These are phyloP conservation scores for Drosophila neutralis DNA, from an alignment of 2,888 invertebrate genomes.

Conservation along the genomic window DNA sequence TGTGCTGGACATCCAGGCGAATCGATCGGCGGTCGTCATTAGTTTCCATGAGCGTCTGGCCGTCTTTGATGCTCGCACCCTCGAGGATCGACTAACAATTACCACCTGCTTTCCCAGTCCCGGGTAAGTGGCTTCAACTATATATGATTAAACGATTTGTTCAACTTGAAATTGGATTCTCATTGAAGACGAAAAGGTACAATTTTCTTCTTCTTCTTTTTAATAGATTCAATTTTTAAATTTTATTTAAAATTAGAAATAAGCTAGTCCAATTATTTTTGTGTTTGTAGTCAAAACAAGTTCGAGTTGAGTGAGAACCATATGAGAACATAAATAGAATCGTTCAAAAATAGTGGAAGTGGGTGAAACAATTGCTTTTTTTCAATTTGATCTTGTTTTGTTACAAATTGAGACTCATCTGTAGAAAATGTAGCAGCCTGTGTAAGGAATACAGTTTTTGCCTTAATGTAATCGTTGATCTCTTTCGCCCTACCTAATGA, in stretches of 20 bases:
- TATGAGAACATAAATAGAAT: too few species aligned
- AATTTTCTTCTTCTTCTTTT: too few species aligned
- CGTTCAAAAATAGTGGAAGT: too few species aligned
- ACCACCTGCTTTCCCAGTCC: conserved; percentile 96
- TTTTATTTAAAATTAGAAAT: neutral
- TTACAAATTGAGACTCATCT: too few species aligned
- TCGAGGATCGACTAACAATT: conserved; percentile 94
- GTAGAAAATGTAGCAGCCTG: neutral
- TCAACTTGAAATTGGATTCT: neutral
- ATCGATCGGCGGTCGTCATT: conserved; percentile 93
- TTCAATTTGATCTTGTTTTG: too few species aligned
- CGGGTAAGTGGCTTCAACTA: conserved; percentile 85
- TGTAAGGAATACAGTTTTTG: neutral
- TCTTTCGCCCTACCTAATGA: neutral
- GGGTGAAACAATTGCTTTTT: too few species aligned
- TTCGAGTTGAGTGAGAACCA: too few species aligned
- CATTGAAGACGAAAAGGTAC: neutral
- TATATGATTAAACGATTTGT: neutral
- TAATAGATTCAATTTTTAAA: neutral
- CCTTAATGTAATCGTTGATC: conserved; percentile 7
- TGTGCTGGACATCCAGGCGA: conserved; percentile 94
- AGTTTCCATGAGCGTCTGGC: conserved; percentile 96
- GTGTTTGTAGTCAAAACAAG: too few species aligned
- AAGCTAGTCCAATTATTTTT: too few species aligned
- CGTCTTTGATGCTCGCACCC: conserved; percentile 94